Conservation (phyloP, 2,888 invertebrate species). For the Byasa hedistus region DNA sequence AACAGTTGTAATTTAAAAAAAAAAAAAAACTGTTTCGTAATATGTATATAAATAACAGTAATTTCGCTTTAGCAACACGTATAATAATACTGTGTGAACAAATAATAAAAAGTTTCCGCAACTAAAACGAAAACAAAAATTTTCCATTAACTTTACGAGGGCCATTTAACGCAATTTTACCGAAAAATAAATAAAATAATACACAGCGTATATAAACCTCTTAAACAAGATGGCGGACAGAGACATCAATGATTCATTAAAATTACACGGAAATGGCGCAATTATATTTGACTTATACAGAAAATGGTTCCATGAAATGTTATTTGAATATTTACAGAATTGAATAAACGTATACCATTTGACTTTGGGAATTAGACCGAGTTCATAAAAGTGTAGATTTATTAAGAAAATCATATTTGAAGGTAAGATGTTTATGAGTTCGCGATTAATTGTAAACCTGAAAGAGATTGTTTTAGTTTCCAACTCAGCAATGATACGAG, state of each 20-base stretch:
- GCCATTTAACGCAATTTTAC: slow-evolving; percentile 8
- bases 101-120: too few species aligned
- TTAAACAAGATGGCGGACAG: slow-evolving; percentile 10
- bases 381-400: background rate
- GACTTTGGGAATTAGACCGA: background rate
- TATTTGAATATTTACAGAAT: background rate
- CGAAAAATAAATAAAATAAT: slow-evolving; percentile 5
- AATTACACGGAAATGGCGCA: slow-evolving; percentile 19
- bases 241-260: slow-evolving; percentile 20
- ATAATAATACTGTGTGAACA: too few species aligned
- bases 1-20: background rate
- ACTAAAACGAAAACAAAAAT: slow-evolving; percentile 3
- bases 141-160: slow-evolving; percentile 16
- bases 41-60: too few species aligned
- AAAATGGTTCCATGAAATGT: slow-evolving; percentile 5
- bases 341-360: background rate
- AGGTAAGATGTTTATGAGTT: too few species aligned
- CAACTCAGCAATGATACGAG: too few species aligned
- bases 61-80: too few species aligned
- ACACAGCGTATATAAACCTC: background rate
- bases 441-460: too few species aligned
- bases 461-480: too few species aligned
- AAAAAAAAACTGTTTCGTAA: too few species aligned
- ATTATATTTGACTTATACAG: slow-evolving; percentile 6
- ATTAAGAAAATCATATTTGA: background rate